phyloP scores from a whole-genome alignment of 2,888 invertebrate species.

The Drosophila mulleri region DNA sequence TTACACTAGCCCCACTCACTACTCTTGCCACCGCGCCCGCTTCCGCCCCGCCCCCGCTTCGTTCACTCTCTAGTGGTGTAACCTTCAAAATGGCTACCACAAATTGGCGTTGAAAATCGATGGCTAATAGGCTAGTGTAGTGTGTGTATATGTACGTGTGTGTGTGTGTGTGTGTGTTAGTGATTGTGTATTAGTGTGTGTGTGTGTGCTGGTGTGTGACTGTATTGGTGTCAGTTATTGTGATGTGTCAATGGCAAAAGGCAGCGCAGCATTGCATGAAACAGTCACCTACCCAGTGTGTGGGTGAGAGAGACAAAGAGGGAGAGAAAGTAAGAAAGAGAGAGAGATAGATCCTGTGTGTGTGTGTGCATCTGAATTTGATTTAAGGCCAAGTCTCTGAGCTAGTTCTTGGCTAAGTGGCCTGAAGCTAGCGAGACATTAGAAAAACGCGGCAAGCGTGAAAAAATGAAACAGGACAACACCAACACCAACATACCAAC shows the following conservation, averaged over 20 bases:
- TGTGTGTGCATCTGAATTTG: constrained; percentile 60
- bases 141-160: constrained; percentile 8
- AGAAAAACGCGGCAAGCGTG: constrained; percentile 63
- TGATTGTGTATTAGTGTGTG: neutral
- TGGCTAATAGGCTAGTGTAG: constrained; percentile 65
- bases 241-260: constrained; percentile 73
- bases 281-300: neutral
- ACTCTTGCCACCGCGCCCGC: too few relatives aligned
- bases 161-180: constrained; percentile 8
- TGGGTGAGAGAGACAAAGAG: neutral
- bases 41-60: neutral
- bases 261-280: constrained; percentile 55
- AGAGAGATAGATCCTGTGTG: neutral
- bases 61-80: constrained; percentile 23
- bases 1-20: constrained; percentile 1
- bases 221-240: constrained; percentile 41
- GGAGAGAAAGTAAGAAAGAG: neutral
- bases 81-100: constrained; percentile 69
- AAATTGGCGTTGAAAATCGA: constrained; percentile 74
- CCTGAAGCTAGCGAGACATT: constrained; percentile 59
- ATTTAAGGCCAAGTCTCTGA: constrained; percentile 70
- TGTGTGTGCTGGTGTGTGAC: neutral
- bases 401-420: constrained; percentile 44
- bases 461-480: constrained; percentile 50
- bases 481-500: constrained; percentile 25